A percentile compares a stretch with the other conserved stretches of the same genome.
Evolutionary conservation across 2,888 invertebrate species (phyloP).

Genomic region (Globia sparganii): DNA sequence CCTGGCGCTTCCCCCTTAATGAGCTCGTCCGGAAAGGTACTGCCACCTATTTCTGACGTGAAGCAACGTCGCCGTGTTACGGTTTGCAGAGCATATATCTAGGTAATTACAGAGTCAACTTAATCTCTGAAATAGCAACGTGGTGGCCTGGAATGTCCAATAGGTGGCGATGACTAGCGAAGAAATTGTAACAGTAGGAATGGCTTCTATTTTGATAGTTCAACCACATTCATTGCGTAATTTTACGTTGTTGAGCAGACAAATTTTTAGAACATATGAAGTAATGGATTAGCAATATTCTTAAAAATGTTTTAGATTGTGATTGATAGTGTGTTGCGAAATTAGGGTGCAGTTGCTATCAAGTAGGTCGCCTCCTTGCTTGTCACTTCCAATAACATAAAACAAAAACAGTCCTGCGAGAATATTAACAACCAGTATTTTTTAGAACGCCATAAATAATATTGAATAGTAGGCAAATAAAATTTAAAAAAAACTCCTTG

Average conservation of each 20-base stretch:
- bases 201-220: not conserved
- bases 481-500: conserved; percentile 32
- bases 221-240: not conserved
- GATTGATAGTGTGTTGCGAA: not conserved
- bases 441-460: conserved; percentile 41
- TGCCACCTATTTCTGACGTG: not conserved
- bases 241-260: not conserved
- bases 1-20: not conserved
- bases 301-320: not conserved
- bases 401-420: not conserved
- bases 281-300: not conserved
- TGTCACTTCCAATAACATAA: not conserved
- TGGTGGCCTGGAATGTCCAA: not conserved
- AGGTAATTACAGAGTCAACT: not conserved
- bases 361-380: not conserved
- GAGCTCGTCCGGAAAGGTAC: not conserved
- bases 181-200: not conserved
- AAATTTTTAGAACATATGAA: not conserved
- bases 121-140: not conserved
- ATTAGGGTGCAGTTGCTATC: not conserved
- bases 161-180: not conserved
- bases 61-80: not conserved
- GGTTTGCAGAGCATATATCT: not conserved
- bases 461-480: conserved; percentile 19
- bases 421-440: conserved; percentile 25